Percentiles rank a stretch among this genome's conserved stretches.
phyloP scores from a whole-genome alignment of 1,140 invertebrate genomes.

The Pogonognathellus flavescens region DNA sequence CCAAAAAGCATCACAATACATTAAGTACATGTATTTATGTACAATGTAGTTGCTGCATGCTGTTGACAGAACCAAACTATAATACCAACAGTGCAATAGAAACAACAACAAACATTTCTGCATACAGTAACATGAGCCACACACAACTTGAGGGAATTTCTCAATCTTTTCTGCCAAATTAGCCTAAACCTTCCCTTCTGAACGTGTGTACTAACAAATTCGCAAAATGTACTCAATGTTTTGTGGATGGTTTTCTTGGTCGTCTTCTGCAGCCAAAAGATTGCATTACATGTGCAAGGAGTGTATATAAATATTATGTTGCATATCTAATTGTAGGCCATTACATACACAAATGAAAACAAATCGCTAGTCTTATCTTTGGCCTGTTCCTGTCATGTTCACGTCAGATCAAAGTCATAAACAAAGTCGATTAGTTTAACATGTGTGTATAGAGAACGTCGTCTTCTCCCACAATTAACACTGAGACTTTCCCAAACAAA shows the following conservation, averaged over 20 bases:
- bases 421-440: neutral
- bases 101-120: neutral
- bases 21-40: no score
- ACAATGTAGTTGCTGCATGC: no score
- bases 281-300: neutral
- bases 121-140: neutral
- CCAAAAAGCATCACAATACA: no score
- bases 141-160: neutral
- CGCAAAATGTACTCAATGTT: no score
- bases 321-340: neutral
- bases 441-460: constrained; percentile 11
- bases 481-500: neutral
- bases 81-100: neutral
- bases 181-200: constrained; percentile 7
- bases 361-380: constrained; percentile 5
- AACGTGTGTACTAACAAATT: no score
- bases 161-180: constrained; percentile 12
- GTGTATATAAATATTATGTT: neutral
- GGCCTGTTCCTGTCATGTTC: constrained; percentile 13
- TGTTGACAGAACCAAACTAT: neutral
- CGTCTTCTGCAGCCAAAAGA: neutral
- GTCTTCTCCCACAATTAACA: constrained; percentile 18
- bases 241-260: no score
- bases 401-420: constrained; percentile 6
- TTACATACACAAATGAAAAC: neutral